These are phyloP conservation scores for Decapterus maruadsi DNA, from an alignment of 2,797 vertebrate genomes.

Conservation along the genomic window DNA sequence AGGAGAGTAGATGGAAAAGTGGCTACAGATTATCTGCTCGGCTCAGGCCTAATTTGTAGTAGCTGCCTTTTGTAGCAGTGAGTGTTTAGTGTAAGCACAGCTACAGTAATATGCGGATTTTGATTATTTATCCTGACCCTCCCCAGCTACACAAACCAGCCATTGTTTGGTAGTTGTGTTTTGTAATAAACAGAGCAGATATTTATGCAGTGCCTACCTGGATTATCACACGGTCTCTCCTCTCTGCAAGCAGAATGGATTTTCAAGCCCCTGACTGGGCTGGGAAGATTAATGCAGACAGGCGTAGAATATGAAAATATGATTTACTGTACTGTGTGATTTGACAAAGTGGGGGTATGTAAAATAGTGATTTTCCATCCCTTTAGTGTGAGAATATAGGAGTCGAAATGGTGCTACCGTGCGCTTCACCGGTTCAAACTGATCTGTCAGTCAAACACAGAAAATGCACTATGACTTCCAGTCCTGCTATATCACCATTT, in stretches of 20 bases:
- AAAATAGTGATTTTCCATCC: constrained; percentile 53
- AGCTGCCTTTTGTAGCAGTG: constrained; percentile 19
- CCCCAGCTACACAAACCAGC: constrained; percentile 13
- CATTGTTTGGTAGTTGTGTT: constrained; percentile 45
- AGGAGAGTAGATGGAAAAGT: neutral
- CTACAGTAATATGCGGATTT: constrained; percentile 42
- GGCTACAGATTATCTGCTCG: constrained; percentile 26
- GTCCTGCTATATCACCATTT: constrained; percentile 20
- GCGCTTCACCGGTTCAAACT: constrained; percentile 31
- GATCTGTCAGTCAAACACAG: constrained; percentile 36
- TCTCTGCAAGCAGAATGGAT: constrained; percentile 29
- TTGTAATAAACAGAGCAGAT: constrained; percentile 42
- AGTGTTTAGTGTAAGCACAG: constrained; percentile 38
- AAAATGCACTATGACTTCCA: constrained; percentile 20
- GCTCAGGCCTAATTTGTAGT: constrained; percentile 46
- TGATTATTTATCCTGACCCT: constrained; percentile 46
- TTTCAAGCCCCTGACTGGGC: constrained; percentile 34
- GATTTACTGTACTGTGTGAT: constrained; percentile 38
- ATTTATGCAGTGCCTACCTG: constrained; percentile 40
- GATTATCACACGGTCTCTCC: constrained; percentile 30
- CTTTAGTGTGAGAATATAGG: constrained; percentile 27
- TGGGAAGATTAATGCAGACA: constrained; percentile 52
- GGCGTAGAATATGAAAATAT: constrained; percentile 37
- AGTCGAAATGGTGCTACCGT: neutral
- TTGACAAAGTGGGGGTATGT: constrained; percentile 41